Evolutionary conservation across 2,797 vertebrate species (phyloP), one percentile per base, ranked within the genome.

Genomic region (Scolopax bukidnonensis): DNA sequence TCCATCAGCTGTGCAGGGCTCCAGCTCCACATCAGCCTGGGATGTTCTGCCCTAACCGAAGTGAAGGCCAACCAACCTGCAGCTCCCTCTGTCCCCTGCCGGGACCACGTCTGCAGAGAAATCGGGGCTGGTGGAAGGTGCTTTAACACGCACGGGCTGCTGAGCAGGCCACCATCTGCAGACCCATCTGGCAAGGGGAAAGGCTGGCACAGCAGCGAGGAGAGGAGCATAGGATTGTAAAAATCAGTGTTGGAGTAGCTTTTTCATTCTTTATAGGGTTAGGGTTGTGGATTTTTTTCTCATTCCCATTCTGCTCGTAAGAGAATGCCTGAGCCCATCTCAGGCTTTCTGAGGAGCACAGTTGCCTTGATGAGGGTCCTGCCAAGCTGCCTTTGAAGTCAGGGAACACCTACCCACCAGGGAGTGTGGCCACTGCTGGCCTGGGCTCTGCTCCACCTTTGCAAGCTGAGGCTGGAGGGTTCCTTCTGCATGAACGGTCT

Each of bases 231-330:
- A 19, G 47, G 51, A 43, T n/a, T 50, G 20, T n/a, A 17, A 33
- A 56, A 36, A 48, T 36, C 41, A 19, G 32, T 28, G 59, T 17
- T 21, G 28, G 65, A 64, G 70, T 67, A 77, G 38, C 7, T 53
- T 57, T 71, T 80, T 33, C 7, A 4, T 41, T 64, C 65, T 54
- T 73, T 43, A 19, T 33, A 60, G 21, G 33, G 73, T 73, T 30
- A 81, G 48, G 45, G 32, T 48, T 84, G 61, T 84, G 61, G 40
- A 32, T 43, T 54, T 59, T 36, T 20, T 60, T 87, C 68, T 71
- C n/a, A 4, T 47, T 30, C 17, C 17, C 6, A 0, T 57, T 73
- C 77, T 63, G 54, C 30, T 17, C 1, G 0, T 16, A 24, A 20
- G 45, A 13, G 45, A 36, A 40, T 33, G 53, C 23, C n/a, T 33